Evolutionary conservation across 2,113 vertebrate species (phyloP).

Genomic region (Myotis brandtii): DNA sequence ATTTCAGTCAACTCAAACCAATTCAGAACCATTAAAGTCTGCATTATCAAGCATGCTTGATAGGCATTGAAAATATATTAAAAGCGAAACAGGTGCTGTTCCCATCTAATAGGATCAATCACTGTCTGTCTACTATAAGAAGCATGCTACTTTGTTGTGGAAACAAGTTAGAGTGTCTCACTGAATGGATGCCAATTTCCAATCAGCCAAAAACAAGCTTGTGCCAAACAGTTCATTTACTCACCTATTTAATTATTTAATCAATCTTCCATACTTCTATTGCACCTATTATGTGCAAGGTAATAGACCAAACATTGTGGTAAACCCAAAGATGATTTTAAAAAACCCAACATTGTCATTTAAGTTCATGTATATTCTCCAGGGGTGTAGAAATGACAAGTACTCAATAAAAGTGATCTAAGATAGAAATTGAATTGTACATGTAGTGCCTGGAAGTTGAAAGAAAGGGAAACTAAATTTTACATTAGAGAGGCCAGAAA

Average conservation of each 20-base stretch:
- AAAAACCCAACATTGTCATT: neutral
- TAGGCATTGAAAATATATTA: slow-evolving; percentile 72
- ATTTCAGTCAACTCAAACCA: slow-evolving; percentile 75
- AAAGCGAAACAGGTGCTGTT: slow-evolving; percentile 76
- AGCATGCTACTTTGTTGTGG: slow-evolving; percentile 45
- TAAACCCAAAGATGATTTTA: neutral
- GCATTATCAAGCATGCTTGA: slow-evolving; percentile 81
- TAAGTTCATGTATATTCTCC: neutral
- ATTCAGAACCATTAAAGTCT: slow-evolving; percentile 84
- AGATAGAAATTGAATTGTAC: neutral
- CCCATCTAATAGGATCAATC: slow-evolving; percentile 53
- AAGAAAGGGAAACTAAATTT: neutral
- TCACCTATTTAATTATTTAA: slow-evolving; percentile 37
- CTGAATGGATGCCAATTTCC: slow-evolving; percentile 47
- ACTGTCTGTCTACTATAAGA: slow-evolving; percentile 24
- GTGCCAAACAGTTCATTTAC: neutral
- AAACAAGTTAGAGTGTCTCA: slow-evolving; percentile 59
- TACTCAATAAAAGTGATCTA: neutral
- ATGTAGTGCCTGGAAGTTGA: neutral
- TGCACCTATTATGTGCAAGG: neutral
- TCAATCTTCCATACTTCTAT: neutral
- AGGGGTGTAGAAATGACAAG: neutral
- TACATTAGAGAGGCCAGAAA: neutral
- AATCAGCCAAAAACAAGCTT: slow-evolving; percentile 39
- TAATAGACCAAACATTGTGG: neutral